These are phyloP conservation scores for Bombus impatiens DNA, from an alignment of 1,140 invertebrate species.

Conservation along the genomic window DNA sequence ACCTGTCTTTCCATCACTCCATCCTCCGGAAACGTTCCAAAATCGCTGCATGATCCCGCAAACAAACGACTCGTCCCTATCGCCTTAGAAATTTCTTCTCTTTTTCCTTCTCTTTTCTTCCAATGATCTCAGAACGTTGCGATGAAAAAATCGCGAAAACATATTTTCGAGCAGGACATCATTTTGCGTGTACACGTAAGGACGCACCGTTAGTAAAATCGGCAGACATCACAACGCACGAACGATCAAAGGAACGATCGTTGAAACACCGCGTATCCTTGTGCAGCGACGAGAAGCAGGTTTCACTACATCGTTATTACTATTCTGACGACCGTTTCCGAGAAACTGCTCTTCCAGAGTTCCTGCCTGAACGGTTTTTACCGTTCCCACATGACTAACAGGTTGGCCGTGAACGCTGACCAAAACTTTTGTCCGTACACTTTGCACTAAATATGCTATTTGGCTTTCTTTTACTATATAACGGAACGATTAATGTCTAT, in stretches of 20 bases:
- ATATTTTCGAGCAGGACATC: not conserved
- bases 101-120: not conserved
- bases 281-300: not conserved
- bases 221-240: not conserved
- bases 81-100: not conserved
- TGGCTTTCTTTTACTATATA: too few species aligned
- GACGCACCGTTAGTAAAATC: conserved; percentile 20
- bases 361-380: conserved; percentile 42
- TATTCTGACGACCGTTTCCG: conserved; percentile 29
- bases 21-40: not conserved
- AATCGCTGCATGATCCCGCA: conserved; percentile 27
- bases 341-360: conserved; percentile 51
- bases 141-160: not conserved
- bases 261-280: conserved; percentile 31
- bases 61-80: too few species aligned
- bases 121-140: not conserved
- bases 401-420: conserved; percentile 30
- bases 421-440: conserved; percentile 21
- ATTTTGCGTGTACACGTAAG: not conserved
- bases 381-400: conserved; percentile 47
- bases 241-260: conserved; percentile 18
- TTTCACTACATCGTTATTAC: conserved; percentile 28
- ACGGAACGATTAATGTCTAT: not conserved
- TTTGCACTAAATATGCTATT: not conserved
- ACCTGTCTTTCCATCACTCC: conserved; percentile 28